Percentiles rank a stretch among this genome's conserved stretches.
phyloP scores from a whole-genome alignment of 2,797 vertebrate species.

The Dipus sagitta region DNA sequence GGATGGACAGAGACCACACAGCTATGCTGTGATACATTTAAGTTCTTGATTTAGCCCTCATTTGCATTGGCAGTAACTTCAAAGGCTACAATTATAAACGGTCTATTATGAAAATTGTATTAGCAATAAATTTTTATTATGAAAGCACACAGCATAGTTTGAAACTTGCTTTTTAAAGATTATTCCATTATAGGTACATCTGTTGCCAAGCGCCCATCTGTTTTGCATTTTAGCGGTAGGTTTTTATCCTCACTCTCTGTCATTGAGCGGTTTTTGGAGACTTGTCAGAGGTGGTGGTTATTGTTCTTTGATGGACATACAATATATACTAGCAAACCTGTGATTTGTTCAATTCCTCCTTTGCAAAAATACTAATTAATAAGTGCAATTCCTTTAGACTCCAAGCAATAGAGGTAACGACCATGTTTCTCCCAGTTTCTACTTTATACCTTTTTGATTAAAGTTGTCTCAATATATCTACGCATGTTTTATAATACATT shows the following conservation, averaged over 20 bases:
- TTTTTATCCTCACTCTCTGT: conserved; percentile 18
- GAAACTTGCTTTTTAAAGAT: conserved; percentile 57
- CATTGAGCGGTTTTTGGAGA: conserved; percentile 22
- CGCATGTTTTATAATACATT: background rate
- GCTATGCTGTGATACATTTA: conserved; percentile 24
- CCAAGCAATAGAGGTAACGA: conserved; percentile 47
- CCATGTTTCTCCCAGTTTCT: background rate
- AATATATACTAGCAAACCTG: conserved; percentile 30
- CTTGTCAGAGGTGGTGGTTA: background rate
- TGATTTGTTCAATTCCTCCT: conserved; percentile 37
- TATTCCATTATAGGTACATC: conserved; percentile 19
- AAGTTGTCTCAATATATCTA: background rate
- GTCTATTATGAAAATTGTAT: conserved; percentile 54
- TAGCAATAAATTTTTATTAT: conserved; percentile 61
- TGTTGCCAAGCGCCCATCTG: conserved; percentile 56
- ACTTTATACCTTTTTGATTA: conserved; percentile 21
- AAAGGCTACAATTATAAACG: conserved; percentile 51
- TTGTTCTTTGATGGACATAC: conserved; percentile 39
- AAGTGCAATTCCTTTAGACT: background rate
- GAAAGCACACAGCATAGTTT: conserved; percentile 50
- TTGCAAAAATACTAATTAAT: conserved; percentile 39
- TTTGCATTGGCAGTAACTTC: conserved; percentile 62
- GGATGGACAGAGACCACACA: background rate
- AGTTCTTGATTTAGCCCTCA: conserved; percentile 13
- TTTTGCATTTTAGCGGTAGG: conserved; percentile 58